Evolutionary conservation across 2,113 vertebrate genomes (phyloP), one percentile per base, ranked within the genome.

Genomic region (Eira barbara): DNA sequence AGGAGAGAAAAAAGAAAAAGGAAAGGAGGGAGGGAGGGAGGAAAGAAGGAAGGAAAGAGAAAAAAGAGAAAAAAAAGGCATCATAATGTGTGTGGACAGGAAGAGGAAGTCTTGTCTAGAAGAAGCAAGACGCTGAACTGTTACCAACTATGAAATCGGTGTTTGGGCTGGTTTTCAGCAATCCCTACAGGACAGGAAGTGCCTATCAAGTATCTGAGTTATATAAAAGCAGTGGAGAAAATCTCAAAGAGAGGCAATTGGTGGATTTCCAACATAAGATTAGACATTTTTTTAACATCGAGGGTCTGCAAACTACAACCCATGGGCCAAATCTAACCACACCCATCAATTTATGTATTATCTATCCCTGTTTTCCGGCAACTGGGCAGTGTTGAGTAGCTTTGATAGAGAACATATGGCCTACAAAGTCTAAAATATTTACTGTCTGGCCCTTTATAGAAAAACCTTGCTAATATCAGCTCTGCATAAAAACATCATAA

Each of bases 371-470:
- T 27, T 88, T 78, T 47, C 34, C 2, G 14, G 36, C 57, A 65
- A 34, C 11, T 4, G 7, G 2, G 2, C 6, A n/a, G 47, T 0
- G 3, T 12, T 55, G 74, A 45, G 29, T n/a, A 29, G 9, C 23
- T 78, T 6, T 0, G 7, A 31, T 1, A 49, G 34, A 85, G 71
- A 71, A 27, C 20, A 73, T 3, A 21, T 2, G 23, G 39, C 13
- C 18, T 3, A 73, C 31, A 23, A 42, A 87, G 6, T 39, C 61
- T 80, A 27, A 71, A 82, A 67, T 88, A 78, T 61, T 97, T 80
- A 42, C 36, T 73, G 7, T 73, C 25, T 89, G 45, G 57, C 34
- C 31, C 73, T 93, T 90, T 45, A 55, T 12, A 49, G 65, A 47
- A 45, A 93, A 76, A 49, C 4, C 11, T 52, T 81, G 71, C 57